A percentile compares a stretch with the other conserved stretches of the same genome.
Conservation (phyloP, 1,140 invertebrate genomes). For the Cherax destructor region DNA sequence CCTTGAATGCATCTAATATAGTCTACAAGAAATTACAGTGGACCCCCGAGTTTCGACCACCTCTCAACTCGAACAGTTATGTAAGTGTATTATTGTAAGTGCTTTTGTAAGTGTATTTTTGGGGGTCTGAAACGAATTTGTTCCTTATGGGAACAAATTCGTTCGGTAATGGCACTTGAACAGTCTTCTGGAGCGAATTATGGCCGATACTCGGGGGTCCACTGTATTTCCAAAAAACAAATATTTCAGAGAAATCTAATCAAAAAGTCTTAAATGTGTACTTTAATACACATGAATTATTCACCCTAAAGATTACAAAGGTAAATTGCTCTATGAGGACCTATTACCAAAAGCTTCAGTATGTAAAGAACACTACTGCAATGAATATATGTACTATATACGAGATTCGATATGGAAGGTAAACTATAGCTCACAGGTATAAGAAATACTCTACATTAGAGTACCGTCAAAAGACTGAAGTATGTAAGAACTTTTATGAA, state of each 20-base stretch:
- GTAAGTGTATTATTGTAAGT: too few relatives aligned
- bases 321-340: neutral
- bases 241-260: neutral
- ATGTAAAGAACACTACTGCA: neutral
- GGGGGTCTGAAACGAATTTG: too few relatives aligned
- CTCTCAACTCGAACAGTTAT: too few relatives aligned
- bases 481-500: neutral
- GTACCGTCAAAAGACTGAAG: neutral
- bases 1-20: too few relatives aligned
- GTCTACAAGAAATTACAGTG: too few relatives aligned
- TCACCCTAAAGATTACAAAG: neutral
- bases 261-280: neutral
- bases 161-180: too few relatives aligned
- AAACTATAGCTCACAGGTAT: neutral
- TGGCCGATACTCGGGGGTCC: too few relatives aligned
- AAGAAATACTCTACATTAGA: neutral
- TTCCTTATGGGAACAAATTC: too few relatives aligned
- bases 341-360: neutral
- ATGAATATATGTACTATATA: neutral
- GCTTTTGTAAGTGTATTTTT: too few relatives aligned
- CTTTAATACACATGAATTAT: neutral
- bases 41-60: too few relatives aligned
- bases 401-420: neutral
- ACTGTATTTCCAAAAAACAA: neutral
- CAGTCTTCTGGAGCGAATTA: too few relatives aligned